A percentile compares a stretch with the other conserved stretches of the same genome.
Evolutionary conservation across 2,113 vertebrate genomes (phyloP).

Genomic region (Neolamprologus longior): DNA sequence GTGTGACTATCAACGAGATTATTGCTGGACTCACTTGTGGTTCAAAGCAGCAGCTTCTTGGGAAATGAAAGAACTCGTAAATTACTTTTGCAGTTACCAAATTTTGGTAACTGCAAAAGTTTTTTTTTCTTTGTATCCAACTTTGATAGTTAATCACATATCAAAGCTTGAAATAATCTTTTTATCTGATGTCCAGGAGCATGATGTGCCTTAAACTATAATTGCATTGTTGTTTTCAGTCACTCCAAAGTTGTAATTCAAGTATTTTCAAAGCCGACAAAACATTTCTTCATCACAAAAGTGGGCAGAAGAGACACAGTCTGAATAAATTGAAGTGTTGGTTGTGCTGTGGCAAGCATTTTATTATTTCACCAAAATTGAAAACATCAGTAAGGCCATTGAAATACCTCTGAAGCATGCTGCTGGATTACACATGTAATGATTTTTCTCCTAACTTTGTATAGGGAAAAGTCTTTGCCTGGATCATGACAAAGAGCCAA

Average conservation of each 20-base stretch:
- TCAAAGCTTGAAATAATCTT: not conserved
- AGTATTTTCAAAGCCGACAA: not conserved
- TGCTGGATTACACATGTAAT: not conserved
- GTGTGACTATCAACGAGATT: not conserved
- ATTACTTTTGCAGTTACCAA: not conserved
- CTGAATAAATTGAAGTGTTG: not conserved
- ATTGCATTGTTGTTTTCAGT: not conserved
- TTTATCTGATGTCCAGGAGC: not conserved
- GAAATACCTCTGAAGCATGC: not conserved
- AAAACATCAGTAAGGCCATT: not conserved
- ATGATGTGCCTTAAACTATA: not conserved
- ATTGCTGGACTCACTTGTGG: not conserved
- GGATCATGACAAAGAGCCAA: not conserved
- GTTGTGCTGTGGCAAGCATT: not conserved
- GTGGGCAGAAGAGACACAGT: not conserved
- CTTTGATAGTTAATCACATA: not conserved
- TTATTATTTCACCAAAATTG: not conserved
- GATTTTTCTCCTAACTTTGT: not conserved
- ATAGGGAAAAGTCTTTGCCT: not conserved
- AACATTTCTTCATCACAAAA: not conserved
- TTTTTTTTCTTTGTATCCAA: not conserved
- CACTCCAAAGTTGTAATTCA: not conserved
- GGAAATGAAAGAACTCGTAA: not conserved
- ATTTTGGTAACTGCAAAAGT: not conserved
- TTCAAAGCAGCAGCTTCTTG: not conserved